A percentile compares a stretch with the other conserved stretches of the same genome.
These are phyloP conservation scores for Gonatopus flavifemur DNA, from an alignment of 1,140 invertebrate species.

Conservation along the genomic window DNA sequence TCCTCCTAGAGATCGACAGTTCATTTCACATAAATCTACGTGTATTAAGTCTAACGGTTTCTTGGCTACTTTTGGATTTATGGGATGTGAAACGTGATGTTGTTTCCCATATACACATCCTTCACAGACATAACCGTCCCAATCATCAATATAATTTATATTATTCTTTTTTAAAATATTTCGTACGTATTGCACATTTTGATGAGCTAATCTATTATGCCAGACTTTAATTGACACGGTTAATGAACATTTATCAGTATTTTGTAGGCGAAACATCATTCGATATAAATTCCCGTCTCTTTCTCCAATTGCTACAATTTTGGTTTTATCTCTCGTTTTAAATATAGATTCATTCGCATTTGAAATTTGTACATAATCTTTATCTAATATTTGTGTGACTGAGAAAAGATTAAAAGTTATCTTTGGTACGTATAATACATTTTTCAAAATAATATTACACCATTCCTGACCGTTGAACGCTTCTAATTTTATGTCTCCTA, in stretches of 20 bases:
- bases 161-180: slow-evolving; percentile 21
- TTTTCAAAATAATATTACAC: too few species aligned
- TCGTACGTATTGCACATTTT: slow-evolving; percentile 32
- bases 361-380: too few species aligned
- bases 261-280: too few species aligned
- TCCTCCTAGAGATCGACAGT: slow-evolving; percentile 37
- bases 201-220: slow-evolving; percentile 37
- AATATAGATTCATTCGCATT: too few species aligned
- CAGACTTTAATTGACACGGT: too few species aligned
- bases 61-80: slow-evolving; percentile 18
- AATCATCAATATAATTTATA: slow-evolving; percentile 21
- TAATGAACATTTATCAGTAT: too few species aligned
- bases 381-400: too few species aligned
- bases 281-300: too few species aligned
- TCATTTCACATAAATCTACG: slow-evolving; percentile 55
- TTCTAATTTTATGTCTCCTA: too few species aligned
- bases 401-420: too few species aligned
- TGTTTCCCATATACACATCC: slow-evolving; percentile 36
- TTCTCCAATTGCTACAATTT: slow-evolving; percentile 10
- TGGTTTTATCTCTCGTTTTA: slow-evolving; percentile 6
- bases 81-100: background rate
- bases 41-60: slow-evolving; percentile 46
- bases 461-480: too few species aligned
- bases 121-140: slow-evolving; percentile 22
- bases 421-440: too few species aligned